Conservation (phyloP, 2,797 vertebrate species). For the Rhynchonycteris naso region DNA sequence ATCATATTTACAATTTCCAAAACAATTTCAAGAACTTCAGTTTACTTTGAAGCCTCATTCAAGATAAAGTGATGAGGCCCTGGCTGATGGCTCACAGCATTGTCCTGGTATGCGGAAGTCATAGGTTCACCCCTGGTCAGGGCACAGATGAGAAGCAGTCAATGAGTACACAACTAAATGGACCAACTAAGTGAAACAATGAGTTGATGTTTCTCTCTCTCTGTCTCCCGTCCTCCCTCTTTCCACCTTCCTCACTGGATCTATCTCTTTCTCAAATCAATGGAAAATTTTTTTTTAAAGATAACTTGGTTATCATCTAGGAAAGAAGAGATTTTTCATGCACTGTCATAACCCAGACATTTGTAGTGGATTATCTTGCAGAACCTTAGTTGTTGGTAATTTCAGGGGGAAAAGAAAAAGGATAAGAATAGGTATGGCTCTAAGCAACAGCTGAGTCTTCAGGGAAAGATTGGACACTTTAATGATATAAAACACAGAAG, state of each 20-base stretch:
- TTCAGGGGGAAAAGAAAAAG: not conserved
- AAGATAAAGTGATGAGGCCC: not conserved
- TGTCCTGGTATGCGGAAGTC: no score
- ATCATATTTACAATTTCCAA: conserved; percentile 27
- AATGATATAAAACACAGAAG: not conserved
- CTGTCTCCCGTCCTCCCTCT: no score
- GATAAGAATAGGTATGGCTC: not conserved
- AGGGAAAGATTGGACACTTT: not conserved
- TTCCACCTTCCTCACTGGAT: no score
- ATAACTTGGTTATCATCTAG: not conserved
- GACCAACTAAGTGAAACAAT: no score
- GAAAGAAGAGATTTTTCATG: not conserved
- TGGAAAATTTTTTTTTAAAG: no score
- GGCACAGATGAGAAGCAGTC: no score
- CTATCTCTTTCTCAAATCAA: no score
- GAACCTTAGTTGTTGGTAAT: not conserved
- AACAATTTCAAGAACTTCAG: not conserved
- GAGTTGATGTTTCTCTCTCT: no score
- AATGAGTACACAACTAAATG: no score
- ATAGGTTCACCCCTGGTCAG: no score
- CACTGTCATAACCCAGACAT: not conserved
- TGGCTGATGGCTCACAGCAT: no score
- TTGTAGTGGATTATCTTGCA: not conserved
- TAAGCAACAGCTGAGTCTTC: not conserved
- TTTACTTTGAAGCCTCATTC: not conserved